A percentile compares a stretch with the other conserved stretches of the same genome.
Evolutionary conservation across 2,797 vertebrate species (phyloP).

Genomic region (Cyclura pinguis): DNA sequence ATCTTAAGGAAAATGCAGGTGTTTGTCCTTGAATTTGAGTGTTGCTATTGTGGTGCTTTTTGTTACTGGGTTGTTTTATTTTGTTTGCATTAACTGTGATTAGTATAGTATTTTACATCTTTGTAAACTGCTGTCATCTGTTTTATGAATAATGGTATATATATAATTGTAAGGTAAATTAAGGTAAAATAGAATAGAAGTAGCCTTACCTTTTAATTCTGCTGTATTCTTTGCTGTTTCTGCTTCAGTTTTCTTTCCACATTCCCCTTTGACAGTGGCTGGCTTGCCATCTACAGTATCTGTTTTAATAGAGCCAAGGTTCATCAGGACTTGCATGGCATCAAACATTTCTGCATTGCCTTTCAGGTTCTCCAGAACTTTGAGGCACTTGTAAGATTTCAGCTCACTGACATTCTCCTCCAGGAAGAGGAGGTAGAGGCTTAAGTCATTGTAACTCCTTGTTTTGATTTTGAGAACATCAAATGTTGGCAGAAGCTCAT

Average conservation of each 20-base stretch:
- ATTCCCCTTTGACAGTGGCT: constrained; percentile 28
- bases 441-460: constrained; percentile 88
- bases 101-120: not conserved
- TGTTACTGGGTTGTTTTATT: not conserved
- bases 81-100: not conserved
- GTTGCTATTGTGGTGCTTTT: not conserved
- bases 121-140: not conserved
- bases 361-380: constrained; percentile 92
- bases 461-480: constrained; percentile 85
- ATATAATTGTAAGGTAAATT: not conserved
- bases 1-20: not conserved
- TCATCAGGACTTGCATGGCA: constrained; percentile 87
- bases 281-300: constrained; percentile 86
- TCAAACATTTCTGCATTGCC: constrained; percentile 85
- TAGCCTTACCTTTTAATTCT: constrained; percentile 83
- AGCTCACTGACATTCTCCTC: constrained; percentile 96
- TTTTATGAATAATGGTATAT: not conserved
- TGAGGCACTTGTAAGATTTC: constrained; percentile 95
- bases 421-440: constrained; percentile 91
- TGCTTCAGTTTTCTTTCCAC: constrained; percentile 38
- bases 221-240: constrained; percentile 52
- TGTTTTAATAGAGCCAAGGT: constrained; percentile 90
- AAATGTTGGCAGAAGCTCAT: constrained; percentile 90
- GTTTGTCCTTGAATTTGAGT: not conserved
- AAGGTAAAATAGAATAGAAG: not conserved